These are phyloP conservation scores for Stenolophus ochropezus DNA, from an alignment of 2,888 invertebrate species.

Conservation along the genomic window DNA sequence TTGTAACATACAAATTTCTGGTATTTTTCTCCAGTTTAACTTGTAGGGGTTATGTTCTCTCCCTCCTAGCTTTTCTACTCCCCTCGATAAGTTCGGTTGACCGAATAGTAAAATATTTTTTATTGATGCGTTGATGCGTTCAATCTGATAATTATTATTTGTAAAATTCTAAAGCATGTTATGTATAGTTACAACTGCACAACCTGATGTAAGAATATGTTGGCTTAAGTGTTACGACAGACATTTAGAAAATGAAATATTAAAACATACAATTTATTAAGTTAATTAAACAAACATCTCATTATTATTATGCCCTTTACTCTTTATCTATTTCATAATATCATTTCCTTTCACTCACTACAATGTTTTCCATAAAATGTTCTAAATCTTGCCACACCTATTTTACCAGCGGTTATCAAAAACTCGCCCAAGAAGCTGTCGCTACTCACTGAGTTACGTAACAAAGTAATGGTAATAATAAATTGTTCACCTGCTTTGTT, in stretches of 20 bases:
- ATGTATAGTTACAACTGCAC: no score
- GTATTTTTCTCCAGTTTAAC: no score
- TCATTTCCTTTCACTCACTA: constrained; percentile 5
- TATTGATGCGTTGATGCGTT: no score
- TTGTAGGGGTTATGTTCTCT: no score
- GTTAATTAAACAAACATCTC: background rate
- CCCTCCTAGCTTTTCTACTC: no score
- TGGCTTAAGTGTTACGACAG: no score
- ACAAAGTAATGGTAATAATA: constrained; percentile 12
- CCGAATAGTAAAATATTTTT: no score
- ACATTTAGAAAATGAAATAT: background rate
- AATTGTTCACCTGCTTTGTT: constrained; percentile 30
- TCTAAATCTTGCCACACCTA: constrained; percentile 6
- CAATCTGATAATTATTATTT: no score
- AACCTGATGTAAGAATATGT: no score
- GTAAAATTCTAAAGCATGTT: no score
- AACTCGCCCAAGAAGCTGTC: constrained; percentile 9
- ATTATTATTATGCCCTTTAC: constrained; percentile 3
- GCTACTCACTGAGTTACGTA: background rate
- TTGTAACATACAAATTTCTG: no score
- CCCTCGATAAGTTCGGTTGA: no score
- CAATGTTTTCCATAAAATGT: background rate
- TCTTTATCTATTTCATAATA: constrained; percentile 17
- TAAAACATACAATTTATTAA: background rate
- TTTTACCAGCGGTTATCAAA: constrained; percentile 36